Conservation (phyloP, 1,140 invertebrate genomes). For the Drosophila kepulauana region DNA sequence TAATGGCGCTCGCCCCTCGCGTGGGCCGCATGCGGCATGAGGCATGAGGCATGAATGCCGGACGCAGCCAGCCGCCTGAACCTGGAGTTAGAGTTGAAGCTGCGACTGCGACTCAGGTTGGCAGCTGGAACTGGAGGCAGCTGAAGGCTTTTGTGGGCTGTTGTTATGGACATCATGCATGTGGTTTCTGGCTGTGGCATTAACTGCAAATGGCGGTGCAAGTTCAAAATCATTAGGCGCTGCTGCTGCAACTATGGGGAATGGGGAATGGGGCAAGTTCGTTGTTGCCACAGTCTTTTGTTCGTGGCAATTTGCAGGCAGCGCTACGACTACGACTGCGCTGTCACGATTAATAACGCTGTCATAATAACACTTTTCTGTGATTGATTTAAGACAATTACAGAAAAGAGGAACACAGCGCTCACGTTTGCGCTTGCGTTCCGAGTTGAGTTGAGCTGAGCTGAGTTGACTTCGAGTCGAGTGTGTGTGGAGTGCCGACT, state of each 20-base stretch:
- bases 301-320: conserved; percentile 65
- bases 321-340: conserved; percentile 25
- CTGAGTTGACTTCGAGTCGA: not conserved
- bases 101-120: not conserved
- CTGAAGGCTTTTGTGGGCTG: not conserved
- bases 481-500: conserved; percentile 41
- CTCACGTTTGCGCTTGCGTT: conserved; percentile 79
- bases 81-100: conserved; percentile 1
- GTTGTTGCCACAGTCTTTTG: conserved; percentile 50
- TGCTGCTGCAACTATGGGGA: conserved; percentile 12
- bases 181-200: conserved; percentile 53
- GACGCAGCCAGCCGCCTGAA: conserved; percentile 3
- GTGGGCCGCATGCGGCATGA: conserved; percentile 63
- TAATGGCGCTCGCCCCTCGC: conserved; percentile 70
- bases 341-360: conserved; percentile 84
- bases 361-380: conserved; percentile 84
- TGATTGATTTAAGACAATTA: conserved; percentile 84
- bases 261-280: conserved; percentile 15
- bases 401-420: conserved; percentile 82
- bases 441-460: conserved; percentile 5
- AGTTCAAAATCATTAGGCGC: conserved; percentile 78
- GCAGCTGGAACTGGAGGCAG: conserved; percentile 11
- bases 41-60: conserved; percentile 48
- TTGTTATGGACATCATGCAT: conserved; percentile 45
- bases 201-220: conserved; percentile 76